These are phyloP conservation scores for Heliothis virescens DNA, from an alignment of 1,140 invertebrate genomes.

Conservation along the genomic window DNA sequence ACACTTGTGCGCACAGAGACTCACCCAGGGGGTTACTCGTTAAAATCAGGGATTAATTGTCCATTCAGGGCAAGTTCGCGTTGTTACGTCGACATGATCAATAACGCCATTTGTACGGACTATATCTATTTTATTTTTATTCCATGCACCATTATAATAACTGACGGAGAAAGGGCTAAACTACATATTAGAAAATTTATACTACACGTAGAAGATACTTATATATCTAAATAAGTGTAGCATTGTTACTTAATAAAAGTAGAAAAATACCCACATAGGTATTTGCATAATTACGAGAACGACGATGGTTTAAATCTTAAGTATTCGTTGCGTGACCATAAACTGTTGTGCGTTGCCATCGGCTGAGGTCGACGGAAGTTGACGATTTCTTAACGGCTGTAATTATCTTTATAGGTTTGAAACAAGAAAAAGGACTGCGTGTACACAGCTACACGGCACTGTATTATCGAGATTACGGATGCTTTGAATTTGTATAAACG, in stretches of 20 bases:
- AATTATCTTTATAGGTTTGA: slow-evolving; percentile 57
- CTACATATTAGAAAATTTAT: no score
- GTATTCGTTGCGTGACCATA: slow-evolving; percentile 66
- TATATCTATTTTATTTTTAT: neutral
- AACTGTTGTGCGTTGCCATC: slow-evolving; percentile 53
- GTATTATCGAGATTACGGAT: neutral
- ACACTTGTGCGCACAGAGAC: slow-evolving; percentile 80
- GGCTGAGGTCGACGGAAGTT: slow-evolving; percentile 71
- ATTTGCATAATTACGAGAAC: neutral
- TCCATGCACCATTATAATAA: no score
- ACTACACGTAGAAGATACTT: no score
- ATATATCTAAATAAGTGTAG: no score
- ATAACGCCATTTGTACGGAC: slow-evolving; percentile 40
- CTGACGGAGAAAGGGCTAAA: no score
- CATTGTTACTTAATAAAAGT: no score
- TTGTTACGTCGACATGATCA: slow-evolving; percentile 40
- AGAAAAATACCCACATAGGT: neutral
- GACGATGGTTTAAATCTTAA: slow-evolving; percentile 20
- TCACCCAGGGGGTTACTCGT: slow-evolving; percentile 77
- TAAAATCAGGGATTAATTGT: slow-evolving; percentile 75
- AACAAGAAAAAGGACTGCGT: slow-evolving; percentile 52
- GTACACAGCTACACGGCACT: neutral
- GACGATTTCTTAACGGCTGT: slow-evolving; percentile 71
- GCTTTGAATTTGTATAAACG: neutral
- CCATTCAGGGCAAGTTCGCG: slow-evolving; percentile 57